phyloP scores from a whole-genome alignment of 2,888 invertebrate genomes.

The Lamellibrachia columna region DNA sequence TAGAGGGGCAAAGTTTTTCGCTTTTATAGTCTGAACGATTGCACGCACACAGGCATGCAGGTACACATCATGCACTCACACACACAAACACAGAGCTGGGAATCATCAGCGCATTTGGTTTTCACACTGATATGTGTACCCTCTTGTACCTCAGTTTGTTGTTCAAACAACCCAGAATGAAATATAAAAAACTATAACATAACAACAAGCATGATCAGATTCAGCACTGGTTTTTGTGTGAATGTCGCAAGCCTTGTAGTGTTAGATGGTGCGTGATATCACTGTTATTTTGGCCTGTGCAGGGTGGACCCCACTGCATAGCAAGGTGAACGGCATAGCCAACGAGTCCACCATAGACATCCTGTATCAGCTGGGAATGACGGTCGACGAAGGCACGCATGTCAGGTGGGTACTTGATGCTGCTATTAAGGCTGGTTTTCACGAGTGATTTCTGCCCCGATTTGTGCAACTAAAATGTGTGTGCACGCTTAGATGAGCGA shows the following conservation, averaged over 20 bases:
- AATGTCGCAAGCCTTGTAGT: background rate
- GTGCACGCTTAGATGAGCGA: too few species aligned
- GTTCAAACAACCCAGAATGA: background rate
- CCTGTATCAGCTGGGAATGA: slow-evolving; percentile 80
- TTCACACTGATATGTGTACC: background rate
- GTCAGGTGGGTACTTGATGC: slow-evolving; percentile 49
- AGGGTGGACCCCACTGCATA: slow-evolving; percentile 38
- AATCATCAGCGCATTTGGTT: background rate
- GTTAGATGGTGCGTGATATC: background rate
- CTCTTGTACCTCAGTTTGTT: background rate
- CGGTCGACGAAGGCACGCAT: slow-evolving; percentile 67
- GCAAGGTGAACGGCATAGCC: slow-evolving; percentile 61
- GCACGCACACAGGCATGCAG: background rate
- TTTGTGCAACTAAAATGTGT: too few species aligned
- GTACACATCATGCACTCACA: background rate
- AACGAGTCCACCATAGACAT: slow-evolving; percentile 80
- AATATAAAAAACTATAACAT: background rate
- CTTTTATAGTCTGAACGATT: background rate
- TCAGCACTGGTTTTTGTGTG: background rate
- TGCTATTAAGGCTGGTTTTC: too few species aligned
- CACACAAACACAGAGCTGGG: background rate
- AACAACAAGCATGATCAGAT: background rate
- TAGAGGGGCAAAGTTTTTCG: too few species aligned
- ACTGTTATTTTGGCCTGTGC: background rate
- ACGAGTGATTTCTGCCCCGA: too few species aligned